Conservation (phyloP, 2,113 vertebrate genomes). For the Sinocyclocheilus anshuiensis region DNA sequence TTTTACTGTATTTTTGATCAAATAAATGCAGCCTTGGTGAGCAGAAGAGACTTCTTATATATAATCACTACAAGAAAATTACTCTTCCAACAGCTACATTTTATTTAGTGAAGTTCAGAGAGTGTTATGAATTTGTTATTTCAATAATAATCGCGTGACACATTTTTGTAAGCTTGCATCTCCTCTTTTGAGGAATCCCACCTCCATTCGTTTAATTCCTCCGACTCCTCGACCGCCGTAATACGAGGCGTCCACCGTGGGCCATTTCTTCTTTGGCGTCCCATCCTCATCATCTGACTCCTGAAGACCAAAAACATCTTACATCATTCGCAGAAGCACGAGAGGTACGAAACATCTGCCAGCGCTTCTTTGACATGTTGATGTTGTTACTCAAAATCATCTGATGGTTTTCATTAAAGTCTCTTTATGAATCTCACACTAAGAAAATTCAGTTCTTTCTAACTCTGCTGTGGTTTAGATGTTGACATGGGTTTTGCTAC, state of each 20-base stretch:
- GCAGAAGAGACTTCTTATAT: background rate
- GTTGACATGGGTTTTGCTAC: background rate
- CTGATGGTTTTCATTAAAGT: constrained; percentile 14
- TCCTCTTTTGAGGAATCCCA: constrained; percentile 57
- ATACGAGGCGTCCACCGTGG: constrained; percentile 87
- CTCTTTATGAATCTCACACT: constrained; percentile 3
- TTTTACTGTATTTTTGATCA: background rate
- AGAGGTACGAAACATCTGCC: background rate
- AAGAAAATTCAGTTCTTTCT: background rate
- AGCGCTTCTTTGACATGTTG: background rate
- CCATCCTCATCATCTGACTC: constrained; percentile 87
- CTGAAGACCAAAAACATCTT: constrained; percentile 63
- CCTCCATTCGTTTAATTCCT: constrained; percentile 91
- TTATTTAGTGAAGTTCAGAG: background rate
- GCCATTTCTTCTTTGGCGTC: constrained; percentile 88
- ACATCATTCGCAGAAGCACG: background rate
- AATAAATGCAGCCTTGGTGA: background rate
- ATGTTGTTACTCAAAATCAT: constrained; percentile 8
- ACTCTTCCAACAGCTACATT: background rate
- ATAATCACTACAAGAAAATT: background rate
- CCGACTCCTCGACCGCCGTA: constrained; percentile 87
- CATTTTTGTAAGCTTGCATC: background rate
- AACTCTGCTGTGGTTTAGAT: constrained; percentile 1
- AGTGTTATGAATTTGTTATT: background rate
- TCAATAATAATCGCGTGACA: background rate